A percentile compares a stretch with the other conserved stretches of the same genome.
phyloP scores from a whole-genome alignment of 2,797 vertebrate genomes.

The Ispidina lecontei region DNA sequence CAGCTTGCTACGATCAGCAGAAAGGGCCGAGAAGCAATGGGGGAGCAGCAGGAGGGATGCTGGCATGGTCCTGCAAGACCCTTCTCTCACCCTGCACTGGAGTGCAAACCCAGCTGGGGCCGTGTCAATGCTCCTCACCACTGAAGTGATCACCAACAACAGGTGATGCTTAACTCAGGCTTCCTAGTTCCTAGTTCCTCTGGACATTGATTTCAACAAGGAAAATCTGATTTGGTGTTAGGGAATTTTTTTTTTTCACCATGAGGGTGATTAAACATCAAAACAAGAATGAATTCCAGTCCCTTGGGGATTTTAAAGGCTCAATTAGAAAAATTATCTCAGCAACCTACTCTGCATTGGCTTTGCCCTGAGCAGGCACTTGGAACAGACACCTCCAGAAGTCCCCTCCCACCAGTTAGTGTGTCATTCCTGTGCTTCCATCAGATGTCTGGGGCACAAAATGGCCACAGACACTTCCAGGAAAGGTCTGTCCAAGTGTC shows the following conservation, averaged over 20 bases:
- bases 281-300: not conserved
- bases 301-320: not conserved
- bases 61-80: not conserved
- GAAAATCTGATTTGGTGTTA: not conserved
- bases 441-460: not conserved
- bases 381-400: not conserved
- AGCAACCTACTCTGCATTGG: not conserved
- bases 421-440: not conserved
- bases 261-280: rapidly evolving
- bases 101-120: not conserved
- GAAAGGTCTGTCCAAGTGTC: not conserved
- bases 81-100: not conserved
- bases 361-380: not conserved
- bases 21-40: not conserved
- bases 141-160: not conserved
- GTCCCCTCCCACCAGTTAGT: not conserved
- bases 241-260: not conserved
- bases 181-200: not conserved
- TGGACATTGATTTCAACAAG: not conserved
- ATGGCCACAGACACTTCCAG: not conserved
- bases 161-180: rapidly evolving
- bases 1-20: slow-evolving; percentile 67
- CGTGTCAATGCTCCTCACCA: rapidly evolving
- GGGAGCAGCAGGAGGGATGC: not conserved
- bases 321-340: not conserved